Percentiles rank a stretch among this genome's conserved stretches.
Conservation (phyloP, 2,888 invertebrate genomes). For the Linnaemya vulpina region DNA sequence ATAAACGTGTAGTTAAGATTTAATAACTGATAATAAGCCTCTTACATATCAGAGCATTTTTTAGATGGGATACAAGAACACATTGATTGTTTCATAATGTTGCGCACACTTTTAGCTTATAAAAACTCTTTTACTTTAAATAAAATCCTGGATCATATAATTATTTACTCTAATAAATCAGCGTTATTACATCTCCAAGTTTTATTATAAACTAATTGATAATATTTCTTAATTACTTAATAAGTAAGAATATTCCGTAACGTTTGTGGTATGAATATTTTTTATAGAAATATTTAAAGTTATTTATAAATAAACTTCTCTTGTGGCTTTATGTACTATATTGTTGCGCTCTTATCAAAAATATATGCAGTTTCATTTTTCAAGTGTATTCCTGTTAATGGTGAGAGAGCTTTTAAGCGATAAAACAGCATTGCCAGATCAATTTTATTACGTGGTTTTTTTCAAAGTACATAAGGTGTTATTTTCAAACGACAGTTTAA, state of each 20-base stretch:
- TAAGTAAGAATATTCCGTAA: neutral
- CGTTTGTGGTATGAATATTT: neutral
- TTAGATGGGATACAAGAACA: conserved; percentile 15
- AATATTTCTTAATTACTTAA: neutral
- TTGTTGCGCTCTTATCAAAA: neutral
- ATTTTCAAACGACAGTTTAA: too few relatives aligned
- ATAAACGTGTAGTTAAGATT: neutral
- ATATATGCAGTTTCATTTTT: neutral
- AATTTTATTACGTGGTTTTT: neutral
- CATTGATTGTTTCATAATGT: conserved; percentile 21
- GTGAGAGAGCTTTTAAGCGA: conserved; percentile 2
- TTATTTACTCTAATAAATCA: neutral
- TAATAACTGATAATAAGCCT: neutral
- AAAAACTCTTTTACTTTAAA: neutral
- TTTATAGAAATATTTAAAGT: neutral
- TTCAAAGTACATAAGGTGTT: too few relatives aligned
- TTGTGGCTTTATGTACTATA: conserved; percentile 16
- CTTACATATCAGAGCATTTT: conserved; percentile 37
- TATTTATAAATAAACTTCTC: conserved; percentile 19
- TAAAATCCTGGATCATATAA: neutral
- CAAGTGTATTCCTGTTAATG: conserved; percentile 20
- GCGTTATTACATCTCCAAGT: neutral
- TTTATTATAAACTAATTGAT: conserved; percentile 11
- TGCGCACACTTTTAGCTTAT: neutral
- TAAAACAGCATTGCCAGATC: neutral